Evolutionary conservation across 2,113 vertebrate genomes (phyloP), one percentile per base, ranked within the genome.

Genomic region (Nesogale talazaci): DNA sequence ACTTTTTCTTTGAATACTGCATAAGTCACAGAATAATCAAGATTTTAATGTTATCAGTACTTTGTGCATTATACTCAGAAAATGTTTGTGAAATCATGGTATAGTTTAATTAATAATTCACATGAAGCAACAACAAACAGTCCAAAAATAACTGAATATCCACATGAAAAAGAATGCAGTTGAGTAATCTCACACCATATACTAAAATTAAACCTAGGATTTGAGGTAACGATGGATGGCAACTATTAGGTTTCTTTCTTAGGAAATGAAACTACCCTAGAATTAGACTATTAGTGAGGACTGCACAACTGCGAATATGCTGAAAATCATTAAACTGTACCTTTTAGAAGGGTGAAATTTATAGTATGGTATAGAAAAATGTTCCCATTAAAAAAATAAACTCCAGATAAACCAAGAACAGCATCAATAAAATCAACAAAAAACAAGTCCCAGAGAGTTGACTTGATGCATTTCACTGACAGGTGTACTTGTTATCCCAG

Each of bases 271-370:
- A 83, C 22, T 90, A 6, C 67, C 67, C 27, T 86, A 7, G 59
- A 88, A 93, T 93, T 81, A 96, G 12, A 42, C n/a, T 9, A 61
- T 42, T 16, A 91, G 10, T 40, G 22, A 63, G 63, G 65, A 81
- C 29, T 70, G 16, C 16, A 90, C 11, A 88, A 70, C 31, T 75
- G 19, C 52, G 38, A 82, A 67, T 57, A 83, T 61, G 74, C 4
- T 46, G 89, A 12, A 84, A 90, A 34, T 7, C 20, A 79, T 29
- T 27, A 27, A 93, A 27, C 34, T 65, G 38, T 69, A 56, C 6
- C 63, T 20, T 83, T 78, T 69, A 79, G 86, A 83, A 83, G 25
- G 25, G 6, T 93, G 4, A 94, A 40, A 80, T 95, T 96, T 40
- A 72, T 83, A 65, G 36, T 78, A 67, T 76, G 65, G 29, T 83